Evolutionary conservation across 2,113 vertebrate genomes (phyloP).

Genomic region (Gila orcuttii): DNA sequence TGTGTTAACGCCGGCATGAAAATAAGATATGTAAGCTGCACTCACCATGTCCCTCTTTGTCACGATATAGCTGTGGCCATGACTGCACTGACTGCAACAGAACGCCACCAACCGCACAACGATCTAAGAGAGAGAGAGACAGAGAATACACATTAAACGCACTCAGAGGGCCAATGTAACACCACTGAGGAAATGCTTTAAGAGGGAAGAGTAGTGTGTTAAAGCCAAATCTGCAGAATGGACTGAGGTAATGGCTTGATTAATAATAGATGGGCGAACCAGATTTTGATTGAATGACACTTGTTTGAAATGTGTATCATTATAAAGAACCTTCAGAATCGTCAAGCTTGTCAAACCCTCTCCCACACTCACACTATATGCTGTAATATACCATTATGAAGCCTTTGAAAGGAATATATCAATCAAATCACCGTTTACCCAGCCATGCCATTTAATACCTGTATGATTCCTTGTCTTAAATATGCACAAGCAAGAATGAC

Average conservation of each 20-base stretch:
- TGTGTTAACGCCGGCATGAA: not conserved
- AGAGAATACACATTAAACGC: constrained; percentile 38
- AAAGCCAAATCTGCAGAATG: constrained; percentile 12
- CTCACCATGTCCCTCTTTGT: constrained; percentile 67
- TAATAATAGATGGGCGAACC: constrained; percentile 10
- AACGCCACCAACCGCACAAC: constrained; percentile 49
- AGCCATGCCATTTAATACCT: not conserved
- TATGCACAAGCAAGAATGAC: not conserved
- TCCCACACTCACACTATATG: not conserved
- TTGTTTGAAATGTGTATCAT: constrained; percentile 17
- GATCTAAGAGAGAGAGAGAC: constrained; percentile 49
- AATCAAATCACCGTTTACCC: not conserved
- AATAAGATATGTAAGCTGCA: constrained; percentile 22
- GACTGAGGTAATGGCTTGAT: constrained; percentile 23
- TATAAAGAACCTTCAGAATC: not conserved
- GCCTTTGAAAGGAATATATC: not conserved
- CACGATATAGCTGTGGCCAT: constrained; percentile 69
- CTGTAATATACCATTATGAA: not conserved
- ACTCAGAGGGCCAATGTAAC: constrained; percentile 19
- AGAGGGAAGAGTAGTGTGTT: constrained; percentile 17
- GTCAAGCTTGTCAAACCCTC: not conserved
- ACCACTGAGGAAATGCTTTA: not conserved
- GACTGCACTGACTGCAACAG: constrained; percentile 61
- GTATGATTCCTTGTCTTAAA: not conserved
- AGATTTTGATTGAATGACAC: constrained; percentile 17